Conservation (phyloP, 1,140 invertebrate genomes). For the Bombus superbus region DNA sequence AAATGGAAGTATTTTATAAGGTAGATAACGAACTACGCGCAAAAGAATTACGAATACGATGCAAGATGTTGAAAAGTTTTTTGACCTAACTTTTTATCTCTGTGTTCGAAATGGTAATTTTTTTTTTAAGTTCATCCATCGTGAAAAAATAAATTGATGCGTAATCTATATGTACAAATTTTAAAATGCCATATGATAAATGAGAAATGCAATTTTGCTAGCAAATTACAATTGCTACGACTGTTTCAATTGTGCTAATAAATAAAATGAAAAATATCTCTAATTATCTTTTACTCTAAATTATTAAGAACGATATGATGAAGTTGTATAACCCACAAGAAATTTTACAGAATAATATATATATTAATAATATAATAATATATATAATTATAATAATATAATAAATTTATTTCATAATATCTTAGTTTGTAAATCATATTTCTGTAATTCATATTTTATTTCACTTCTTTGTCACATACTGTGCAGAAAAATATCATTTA, state of each 20-base stretch:
- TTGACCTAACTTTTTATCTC: background rate
- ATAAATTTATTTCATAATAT: no score
- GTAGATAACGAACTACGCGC: background rate
- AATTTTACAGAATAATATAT: no score
- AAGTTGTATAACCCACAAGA: no score
- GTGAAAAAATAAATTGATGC: background rate
- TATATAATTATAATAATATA: no score
- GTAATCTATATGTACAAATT: conserved; percentile 17
- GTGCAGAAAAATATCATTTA: no score
- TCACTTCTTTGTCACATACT: no score
- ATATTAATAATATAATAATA: no score
- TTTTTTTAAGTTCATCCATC: background rate
- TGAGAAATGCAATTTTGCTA: background rate
- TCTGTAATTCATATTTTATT: no score
- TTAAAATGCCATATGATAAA: no score
- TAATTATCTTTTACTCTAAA: background rate
- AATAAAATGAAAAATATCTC: background rate
- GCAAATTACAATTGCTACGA: background rate
- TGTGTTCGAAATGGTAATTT: background rate
- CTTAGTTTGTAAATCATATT: no score
- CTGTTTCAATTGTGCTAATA: background rate
- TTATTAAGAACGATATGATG: no score
- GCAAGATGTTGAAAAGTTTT: background rate
- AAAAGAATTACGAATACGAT: background rate
- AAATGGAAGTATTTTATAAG: background rate